Evolutionary conservation across 2,888 invertebrate genomes (phyloP), one percentile per base, ranked within the genome.

Genomic region (Acheta domesticus): DNA sequence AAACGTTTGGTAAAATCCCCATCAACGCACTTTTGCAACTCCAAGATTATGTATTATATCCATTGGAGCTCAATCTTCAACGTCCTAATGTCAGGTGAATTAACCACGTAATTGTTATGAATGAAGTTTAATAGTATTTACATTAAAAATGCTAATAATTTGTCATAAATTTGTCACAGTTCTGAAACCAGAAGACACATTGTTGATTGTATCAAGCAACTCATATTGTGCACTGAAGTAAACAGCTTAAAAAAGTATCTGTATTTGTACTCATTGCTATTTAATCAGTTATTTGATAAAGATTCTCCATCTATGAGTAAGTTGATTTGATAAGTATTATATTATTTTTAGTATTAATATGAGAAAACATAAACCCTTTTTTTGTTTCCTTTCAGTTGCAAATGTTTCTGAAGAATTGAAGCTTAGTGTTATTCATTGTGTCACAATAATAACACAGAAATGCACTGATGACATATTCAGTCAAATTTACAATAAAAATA

Each of bases 401-500:
- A 85, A 87, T 19, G 87, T 88, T 11, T 87, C 90, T 0, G 93
- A 93, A 85, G 93, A 93, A 84, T 86, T 92, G 50, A 92, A 92
- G 85, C 86, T 90, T 82, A 87, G 87, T 83, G 88, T 91, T 62
- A 86, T 92, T 82, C 86, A 87, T 82, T 90, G 91, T 82, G 86
- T 91, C 21, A 89, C 86, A 3, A 84, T 86, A 1, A 84, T 93
- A 36, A 86, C 90, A 83, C 85, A 89, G 80, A 87, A 88, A 77
- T 84, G 90, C 48, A 87, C 89, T 8, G 85, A 85, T 1, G 89
- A 90, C 81, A 87, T 91, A 12, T 85, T 92, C 21, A 87, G 88
- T 82, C 83, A 85, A 73, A 86, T 93, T 79, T 93, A 92, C 83
- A 86, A 87, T 36, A 88, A 90, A 81, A 87, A 89, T 78, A 88